Evolutionary conservation across 2,113 vertebrate genomes (phyloP), one percentile per base, ranked within the genome.

Genomic region (Castor canadensis): DNA sequence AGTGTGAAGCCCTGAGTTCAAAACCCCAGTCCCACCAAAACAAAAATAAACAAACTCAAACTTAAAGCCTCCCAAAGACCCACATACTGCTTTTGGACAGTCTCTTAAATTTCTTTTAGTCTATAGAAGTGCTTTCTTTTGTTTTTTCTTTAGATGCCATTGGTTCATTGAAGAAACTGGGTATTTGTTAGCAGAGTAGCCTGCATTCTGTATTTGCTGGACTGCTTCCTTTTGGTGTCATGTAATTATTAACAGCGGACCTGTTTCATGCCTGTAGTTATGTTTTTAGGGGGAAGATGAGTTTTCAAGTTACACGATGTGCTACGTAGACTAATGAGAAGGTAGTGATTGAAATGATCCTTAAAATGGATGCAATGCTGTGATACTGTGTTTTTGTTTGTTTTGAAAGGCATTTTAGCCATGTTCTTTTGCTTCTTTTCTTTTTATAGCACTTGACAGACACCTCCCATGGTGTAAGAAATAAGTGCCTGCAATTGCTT

Each of bases 401-500:
- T 79, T 89, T 91, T 90, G 75, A 28, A 92, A 60, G 38, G 5
- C 32, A 38, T 60, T 40, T 90, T 89, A 85, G 66, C 93, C 66
- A 26, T 71, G 38, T 93, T 58, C 62, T 56, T n/a, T 76, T 60
- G 45, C 69, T 7, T 83, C 11, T 93, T 43, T 90, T n/a, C 58
- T 54, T 92, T 95, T 56, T 12, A 0, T 96, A 99, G 99, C 99
- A 99, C 77, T 98, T 99, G 75, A 98, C 98, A 4, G 99, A 99
- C 94, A 99, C 99, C 1, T 99, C 99, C 66, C 99, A 99, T 1
- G 99, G 99, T 5, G 99, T 99, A 89, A 99, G 99, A 96, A 99
- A 99, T 97, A 99, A 99, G 26, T 99, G 99, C 96, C 98, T 99
- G 52, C 99, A 99, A 96, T 98, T 99, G 54, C 98, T 99, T 43